Base-by-base conservation (phyloP, 2,797 vertebrate species). In the Poecile montanus region DNA sequence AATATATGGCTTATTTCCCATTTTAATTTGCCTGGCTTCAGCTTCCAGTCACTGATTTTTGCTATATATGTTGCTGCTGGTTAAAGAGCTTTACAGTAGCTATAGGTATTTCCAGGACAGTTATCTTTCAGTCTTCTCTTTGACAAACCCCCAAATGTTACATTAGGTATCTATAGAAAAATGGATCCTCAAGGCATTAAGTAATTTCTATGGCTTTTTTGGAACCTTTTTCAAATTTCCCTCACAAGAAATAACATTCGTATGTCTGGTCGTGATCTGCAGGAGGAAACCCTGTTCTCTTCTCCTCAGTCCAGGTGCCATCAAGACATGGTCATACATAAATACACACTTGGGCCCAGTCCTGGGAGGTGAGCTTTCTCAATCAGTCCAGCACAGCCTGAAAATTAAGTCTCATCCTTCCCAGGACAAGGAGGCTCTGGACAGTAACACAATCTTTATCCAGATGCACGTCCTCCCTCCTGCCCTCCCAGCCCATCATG, bases 1-100 rank as follows among this genome's bases (percentile, higher is more conserved):
- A 91, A 93, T 91, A 90, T 82, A 93, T 90, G 60, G 53, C 42
- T 88, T 93, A 90, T 82, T 93, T 94, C 67, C 93, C 71, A 86
- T 93, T 91, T 95, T 93, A 85, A 94, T 96, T 91, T 90, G 63
- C 83, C 80, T 77, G 74, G 44, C 38, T 95, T 96, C 86, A 89
- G 30, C 74, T 91, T 93, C 63, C 63, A 94, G 93, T 45, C 70
- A 61, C 50, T 87, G 85, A 27, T 12, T 91, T 82, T 86, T 93
- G 56, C 74, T 79, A 42, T 23, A 53, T 27, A 58, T 68, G 60
- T 94, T 94, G 74, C 85, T 94, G 38, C 48, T 72, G n/a, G 60
- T 76, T 91, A 71, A 95, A 84, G 76, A 71, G 13, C n/a, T 42
- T 84, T 84, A 63, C 16, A 86, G 61, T 54, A 82, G 56, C 38